These are phyloP conservation scores for Beaufortia kweichowensis DNA, from an alignment of 2,113 vertebrate genomes.

Conservation along the genomic window DNA sequence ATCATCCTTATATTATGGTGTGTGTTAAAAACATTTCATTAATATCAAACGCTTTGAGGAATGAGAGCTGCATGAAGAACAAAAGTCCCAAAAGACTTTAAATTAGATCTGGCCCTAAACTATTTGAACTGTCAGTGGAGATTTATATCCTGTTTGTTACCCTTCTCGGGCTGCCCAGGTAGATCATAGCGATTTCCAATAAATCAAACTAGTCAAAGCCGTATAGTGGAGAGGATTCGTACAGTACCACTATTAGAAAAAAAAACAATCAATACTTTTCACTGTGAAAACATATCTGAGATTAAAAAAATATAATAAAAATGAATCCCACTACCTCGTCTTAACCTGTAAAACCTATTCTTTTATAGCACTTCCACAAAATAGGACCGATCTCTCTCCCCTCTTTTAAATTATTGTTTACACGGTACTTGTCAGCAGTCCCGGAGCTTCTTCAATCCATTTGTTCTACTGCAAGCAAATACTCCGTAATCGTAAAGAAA, in stretches of 20 bases:
- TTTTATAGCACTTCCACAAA: conserved; percentile 7
- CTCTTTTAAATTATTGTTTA: conserved; percentile 43
- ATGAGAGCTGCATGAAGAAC: conserved; percentile 1
- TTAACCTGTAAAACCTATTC: not conserved
- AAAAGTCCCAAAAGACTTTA: conserved; percentile 15
- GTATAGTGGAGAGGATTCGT: not conserved
- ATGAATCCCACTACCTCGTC: conserved; percentile 36
- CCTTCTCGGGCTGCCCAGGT: conserved; percentile 26
- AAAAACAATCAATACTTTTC: conserved; percentile 42
- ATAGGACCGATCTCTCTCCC: conserved; percentile 31
- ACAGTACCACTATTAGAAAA: conserved; percentile 8
- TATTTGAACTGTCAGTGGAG: conserved; percentile 39
- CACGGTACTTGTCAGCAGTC: conserved; percentile 60
- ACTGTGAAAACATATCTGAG: conserved; percentile 41
- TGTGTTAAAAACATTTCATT: not conserved
- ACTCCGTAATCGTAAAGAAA: conserved; percentile 59
- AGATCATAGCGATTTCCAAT: conserved; percentile 52
- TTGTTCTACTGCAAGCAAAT: conserved; percentile 50
- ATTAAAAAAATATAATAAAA: conserved; percentile 49
- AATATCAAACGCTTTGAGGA: not conserved
- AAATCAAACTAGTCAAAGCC: conserved; percentile 57
- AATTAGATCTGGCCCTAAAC: conserved; percentile 16
- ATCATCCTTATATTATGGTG: conserved; percentile 3
- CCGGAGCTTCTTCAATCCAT: conserved; percentile 40
- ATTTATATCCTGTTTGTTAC: conserved; percentile 44